Base-by-base conservation (phyloP, 2,797 vertebrate genomes). In the Coccyzus lansbergi region DNA sequence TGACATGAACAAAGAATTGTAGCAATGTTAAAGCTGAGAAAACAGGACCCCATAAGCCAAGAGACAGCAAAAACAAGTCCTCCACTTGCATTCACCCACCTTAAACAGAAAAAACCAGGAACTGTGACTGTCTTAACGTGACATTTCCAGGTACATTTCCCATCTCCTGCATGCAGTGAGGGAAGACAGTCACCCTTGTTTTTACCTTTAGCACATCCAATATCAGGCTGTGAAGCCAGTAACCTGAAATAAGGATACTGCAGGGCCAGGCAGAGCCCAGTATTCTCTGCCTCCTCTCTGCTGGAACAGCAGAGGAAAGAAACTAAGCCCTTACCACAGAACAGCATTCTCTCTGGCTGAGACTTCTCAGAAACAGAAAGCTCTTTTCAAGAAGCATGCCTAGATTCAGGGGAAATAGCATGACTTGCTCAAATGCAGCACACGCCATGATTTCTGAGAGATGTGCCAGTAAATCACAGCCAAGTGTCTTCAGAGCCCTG, bases 381-480 rank as follows among this genome's bases (percentile, higher is more conserved):
- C 16, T 11, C 7, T 19, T 69, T 74, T 55, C 12, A 65, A 71
- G 26, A 10, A 85, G 40, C 6, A 20, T 7, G 3, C 14, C 25
- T 26, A 46, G 9, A 4, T 83, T 63, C 74, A 63, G 77, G 28
- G 34, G 51, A 76, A 84, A 58, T 15, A 65, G 38, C 2, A 2
- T n/a, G 51, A 92, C 67, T 76, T 85, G 34, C 60, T 91, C 34
- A 89, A 94, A 84, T 46, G n/a, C 46, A 67, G 83, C 59, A 83
- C 79, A 69, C 25, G 21, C 44, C 29, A 7, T 18, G 13, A 84
- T 53, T 93, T 81, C 59, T 40, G 49, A 72, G 29, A 88, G 53
- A 79, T 1, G 0, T 25, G 11, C 21, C 46, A 79, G 5, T 62
- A 82, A 76, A 21, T 72, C 49, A 64, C 12, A 67, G 44, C 4